Evolutionary conservation across 1,140 invertebrate genomes (phyloP).

Genomic region (Catajapyx aquilonaris): DNA sequence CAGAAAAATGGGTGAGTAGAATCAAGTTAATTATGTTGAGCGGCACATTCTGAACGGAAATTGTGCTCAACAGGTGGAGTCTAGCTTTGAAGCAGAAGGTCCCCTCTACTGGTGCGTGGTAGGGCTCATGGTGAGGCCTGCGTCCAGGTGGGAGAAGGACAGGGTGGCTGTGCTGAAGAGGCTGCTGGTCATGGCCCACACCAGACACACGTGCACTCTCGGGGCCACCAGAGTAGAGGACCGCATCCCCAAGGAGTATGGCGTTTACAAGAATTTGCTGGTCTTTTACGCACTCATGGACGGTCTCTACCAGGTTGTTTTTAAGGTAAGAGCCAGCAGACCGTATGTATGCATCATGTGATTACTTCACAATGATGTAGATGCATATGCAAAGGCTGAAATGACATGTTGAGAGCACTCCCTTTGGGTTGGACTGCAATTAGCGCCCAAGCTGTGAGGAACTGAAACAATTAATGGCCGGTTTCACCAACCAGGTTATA

Average conservation of each 20-base stretch:
- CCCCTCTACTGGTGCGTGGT: slow-evolving; percentile 67
- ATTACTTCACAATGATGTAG: no score
- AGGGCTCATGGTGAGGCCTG: slow-evolving; percentile 52
- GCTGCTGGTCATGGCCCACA: slow-evolving; percentile 55
- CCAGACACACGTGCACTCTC: slow-evolving; percentile 34
- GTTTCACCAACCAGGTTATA: no score
- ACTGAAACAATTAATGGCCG: no score
- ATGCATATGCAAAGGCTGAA: no score
- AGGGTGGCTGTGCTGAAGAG: slow-evolving; percentile 50
- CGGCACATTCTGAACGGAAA: slow-evolving; percentile 1
- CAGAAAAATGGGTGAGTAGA: slow-evolving; percentile 34
- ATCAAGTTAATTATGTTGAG: no score
- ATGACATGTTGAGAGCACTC: no score
- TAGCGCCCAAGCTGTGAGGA: no score
- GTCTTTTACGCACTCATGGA: slow-evolving; percentile 67
- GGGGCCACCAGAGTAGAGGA: slow-evolving; percentile 16
- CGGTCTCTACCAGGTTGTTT: slow-evolving; percentile 48
- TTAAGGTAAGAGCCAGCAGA: slow-evolving; percentile 37
- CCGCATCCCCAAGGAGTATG: slow-evolving; percentile 39
- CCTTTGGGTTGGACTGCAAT: no score
- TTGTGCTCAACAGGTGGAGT: no score
- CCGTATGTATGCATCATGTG: no score
- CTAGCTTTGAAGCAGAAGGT: slow-evolving; percentile 69
- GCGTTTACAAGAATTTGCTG: slow-evolving; percentile 63
- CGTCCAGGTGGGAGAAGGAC: slow-evolving; percentile 38